Evolutionary conservation across 1,140 invertebrate genomes (phyloP).

Genomic region (Sminthurides bifidus): DNA sequence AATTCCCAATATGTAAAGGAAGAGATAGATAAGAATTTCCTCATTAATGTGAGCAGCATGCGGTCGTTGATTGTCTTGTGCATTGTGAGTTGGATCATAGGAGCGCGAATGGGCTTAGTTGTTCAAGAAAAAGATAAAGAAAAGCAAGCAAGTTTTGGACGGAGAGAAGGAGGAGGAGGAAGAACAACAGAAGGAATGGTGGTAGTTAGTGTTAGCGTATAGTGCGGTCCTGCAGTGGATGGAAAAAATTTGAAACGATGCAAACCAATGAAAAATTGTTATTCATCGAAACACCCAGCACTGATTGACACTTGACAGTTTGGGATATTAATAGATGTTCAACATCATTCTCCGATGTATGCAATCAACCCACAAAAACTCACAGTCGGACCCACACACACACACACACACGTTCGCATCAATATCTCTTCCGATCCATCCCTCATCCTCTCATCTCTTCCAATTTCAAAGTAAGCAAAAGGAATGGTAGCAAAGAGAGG

Average conservation of each 20-base stretch:
- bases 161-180: too few relatives aligned
- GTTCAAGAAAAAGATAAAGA: too few relatives aligned
- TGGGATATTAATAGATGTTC: constrained; percentile 28
- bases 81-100: constrained; percentile 7
- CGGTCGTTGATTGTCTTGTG: constrained; percentile 31
- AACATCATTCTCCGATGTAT: too few relatives aligned
- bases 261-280: constrained; percentile 29
- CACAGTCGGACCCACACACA: neutral
- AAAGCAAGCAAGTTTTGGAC: too few relatives aligned
- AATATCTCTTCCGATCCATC: too few relatives aligned
- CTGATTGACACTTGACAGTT: constrained; percentile 30
- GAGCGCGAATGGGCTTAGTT: too few relatives aligned
- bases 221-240: too few relatives aligned
- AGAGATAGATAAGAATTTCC: constrained; percentile 31
- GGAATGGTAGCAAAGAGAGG: neutral
- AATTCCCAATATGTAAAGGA: constrained; percentile 14
- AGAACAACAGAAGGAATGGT: too few relatives aligned
- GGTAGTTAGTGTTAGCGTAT: too few relatives aligned
- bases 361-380: neutral
- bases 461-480: neutral
- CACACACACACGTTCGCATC: neutral
- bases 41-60: constrained; percentile 32
- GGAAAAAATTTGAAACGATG: constrained; percentile 11
- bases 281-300: constrained; percentile 30
- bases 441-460: too few relatives aligned